phyloP scores from a whole-genome alignment of 2,113 vertebrate species.

The Arothron firmamentum region DNA sequence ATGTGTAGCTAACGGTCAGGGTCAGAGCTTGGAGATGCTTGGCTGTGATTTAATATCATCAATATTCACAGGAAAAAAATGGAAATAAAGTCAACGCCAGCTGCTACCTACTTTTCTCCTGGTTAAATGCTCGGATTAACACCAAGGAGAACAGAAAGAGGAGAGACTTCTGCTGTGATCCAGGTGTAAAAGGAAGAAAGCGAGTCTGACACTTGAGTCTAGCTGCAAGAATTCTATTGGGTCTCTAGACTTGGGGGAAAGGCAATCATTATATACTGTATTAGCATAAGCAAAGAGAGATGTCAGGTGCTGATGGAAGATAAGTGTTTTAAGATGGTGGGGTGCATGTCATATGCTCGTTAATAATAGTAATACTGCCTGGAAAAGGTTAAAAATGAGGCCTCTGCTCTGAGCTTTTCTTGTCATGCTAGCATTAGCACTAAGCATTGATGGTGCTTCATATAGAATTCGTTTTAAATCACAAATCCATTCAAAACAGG shows the following conservation, averaged over 20 bases:
- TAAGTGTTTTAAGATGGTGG: too few relatives aligned
- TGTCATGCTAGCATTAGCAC: too few relatives aligned
- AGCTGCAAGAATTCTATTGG: neutral
- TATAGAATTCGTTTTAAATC: too few relatives aligned
- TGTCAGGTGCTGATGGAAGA: neutral
- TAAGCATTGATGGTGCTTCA: too few relatives aligned
- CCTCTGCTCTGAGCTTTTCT: too few relatives aligned
- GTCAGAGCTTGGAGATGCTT: conserved; percentile 6
- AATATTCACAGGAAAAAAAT: conserved; percentile 29
- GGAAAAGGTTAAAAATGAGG: too few relatives aligned
- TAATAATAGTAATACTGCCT: too few relatives aligned
- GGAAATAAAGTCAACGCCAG: conserved; percentile 5
- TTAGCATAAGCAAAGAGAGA: conserved; percentile 3
- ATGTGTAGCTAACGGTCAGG: conserved; percentile 12
- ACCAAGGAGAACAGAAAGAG: neutral
- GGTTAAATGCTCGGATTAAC: neutral
- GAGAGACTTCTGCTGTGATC: neutral
- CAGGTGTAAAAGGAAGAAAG: neutral
- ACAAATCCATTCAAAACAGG: too few relatives aligned
- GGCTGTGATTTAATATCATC: conserved; percentile 26
- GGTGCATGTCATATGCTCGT: too few relatives aligned
- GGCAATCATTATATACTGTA: neutral
- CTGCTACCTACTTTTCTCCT: neutral
- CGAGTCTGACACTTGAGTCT: neutral
- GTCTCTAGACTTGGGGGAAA: neutral